Evolutionary conservation across 2,797 vertebrate species (phyloP).

Genomic region (Cichlasoma orientale): DNA sequence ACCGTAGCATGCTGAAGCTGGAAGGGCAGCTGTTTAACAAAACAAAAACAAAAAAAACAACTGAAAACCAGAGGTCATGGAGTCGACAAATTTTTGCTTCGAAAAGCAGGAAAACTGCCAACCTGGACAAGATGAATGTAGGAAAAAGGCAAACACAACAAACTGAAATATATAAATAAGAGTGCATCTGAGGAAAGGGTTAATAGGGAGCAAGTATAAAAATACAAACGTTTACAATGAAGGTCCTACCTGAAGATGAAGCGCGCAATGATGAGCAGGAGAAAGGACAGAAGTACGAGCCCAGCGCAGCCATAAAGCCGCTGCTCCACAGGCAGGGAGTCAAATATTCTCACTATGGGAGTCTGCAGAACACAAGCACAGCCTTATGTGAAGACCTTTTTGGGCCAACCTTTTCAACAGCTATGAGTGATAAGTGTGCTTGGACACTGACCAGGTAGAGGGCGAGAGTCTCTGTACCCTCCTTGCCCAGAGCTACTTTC

Average conservation of each 20-base stretch:
- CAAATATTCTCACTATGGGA: conserved; percentile 72
- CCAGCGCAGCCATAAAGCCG: conserved; percentile 76
- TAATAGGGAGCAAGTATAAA: too few relatives aligned
- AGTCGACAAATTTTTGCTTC: too few relatives aligned
- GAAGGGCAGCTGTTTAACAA: background rate
- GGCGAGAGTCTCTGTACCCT: conserved; percentile 74
- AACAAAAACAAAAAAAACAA: too few relatives aligned
- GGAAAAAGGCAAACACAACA: too few relatives aligned
- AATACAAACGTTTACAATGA: too few relatives aligned
- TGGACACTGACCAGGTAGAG: conserved; percentile 79
- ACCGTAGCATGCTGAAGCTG: background rate
- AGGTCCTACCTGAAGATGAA: conserved; percentile 80
- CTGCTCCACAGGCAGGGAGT: conserved; percentile 75
- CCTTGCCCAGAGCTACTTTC: conserved; percentile 69
- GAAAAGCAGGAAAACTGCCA: too few relatives aligned
- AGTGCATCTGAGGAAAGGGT: too few relatives aligned
- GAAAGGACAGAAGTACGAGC: conserved; percentile 79
- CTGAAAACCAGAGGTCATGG: too few relatives aligned
- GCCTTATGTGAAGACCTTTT: background rate
- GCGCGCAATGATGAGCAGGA: conserved; percentile 82
- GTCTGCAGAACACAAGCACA: conserved; percentile 55
- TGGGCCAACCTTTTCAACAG: background rate
- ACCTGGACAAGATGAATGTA: too few relatives aligned
- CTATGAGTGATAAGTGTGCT: too few relatives aligned
- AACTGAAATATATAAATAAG: background rate